These are phyloP conservation scores for Otis tarda DNA, from an alignment of 2,113 vertebrate species.

Conservation along the genomic window DNA sequence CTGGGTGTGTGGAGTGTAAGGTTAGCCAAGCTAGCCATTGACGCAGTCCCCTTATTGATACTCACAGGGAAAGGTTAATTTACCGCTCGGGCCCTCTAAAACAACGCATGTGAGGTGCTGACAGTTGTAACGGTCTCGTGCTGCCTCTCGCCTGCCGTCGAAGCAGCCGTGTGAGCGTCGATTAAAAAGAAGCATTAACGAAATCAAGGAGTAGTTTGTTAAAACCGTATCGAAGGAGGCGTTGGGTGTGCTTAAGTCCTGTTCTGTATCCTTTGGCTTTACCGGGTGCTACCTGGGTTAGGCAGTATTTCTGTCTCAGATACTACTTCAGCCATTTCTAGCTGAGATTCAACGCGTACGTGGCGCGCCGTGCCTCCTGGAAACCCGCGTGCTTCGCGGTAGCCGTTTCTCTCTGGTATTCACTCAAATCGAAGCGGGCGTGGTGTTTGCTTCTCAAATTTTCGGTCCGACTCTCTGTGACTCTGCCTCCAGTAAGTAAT, in stretches of 20 bases:
- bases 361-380: background rate
- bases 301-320: background rate
- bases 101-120: background rate
- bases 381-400: background rate
- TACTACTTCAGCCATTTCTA: background rate
- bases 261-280: background rate
- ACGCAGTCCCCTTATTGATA: background rate
- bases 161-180: background rate
- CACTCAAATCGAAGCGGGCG: background rate
- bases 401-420: background rate
- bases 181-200: background rate
- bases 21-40: background rate
- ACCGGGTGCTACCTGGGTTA: background rate
- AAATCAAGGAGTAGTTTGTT: background rate
- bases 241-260: background rate
- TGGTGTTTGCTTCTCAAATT: constrained; percentile 46
- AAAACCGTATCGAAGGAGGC: background rate
- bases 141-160: background rate
- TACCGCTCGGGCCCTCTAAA: background rate
- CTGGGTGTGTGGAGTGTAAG: background rate
- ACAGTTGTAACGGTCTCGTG: background rate
- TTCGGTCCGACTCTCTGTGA: constrained; percentile 70
- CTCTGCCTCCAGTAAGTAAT: constrained; percentile 75
- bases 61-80: background rate
- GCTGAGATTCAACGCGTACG: background rate